Base-by-base conservation (phyloP, 2,888 invertebrate genomes). In the Trachelus stipa region DNA sequence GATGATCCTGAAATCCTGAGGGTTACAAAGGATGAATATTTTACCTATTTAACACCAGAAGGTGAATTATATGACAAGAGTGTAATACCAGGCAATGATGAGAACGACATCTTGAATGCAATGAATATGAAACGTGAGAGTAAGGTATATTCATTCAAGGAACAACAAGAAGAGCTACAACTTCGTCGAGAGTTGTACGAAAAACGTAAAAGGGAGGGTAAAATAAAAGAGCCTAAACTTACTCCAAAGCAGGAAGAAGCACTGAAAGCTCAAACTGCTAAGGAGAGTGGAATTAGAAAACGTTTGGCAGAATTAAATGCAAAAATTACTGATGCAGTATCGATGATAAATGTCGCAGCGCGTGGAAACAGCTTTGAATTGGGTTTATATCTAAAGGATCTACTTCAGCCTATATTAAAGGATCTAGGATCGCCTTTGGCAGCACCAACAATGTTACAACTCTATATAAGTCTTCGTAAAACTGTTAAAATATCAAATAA, bases 81-180 rank as follows among this genome's bases (percentile, higher is more conserved):
- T 83, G 95, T 96, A 0, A 92, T 97, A 76, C 95, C 96, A 31
- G 94, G 92, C n/a, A 92, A 91, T 79, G 92, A 93, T 79, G 92
- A 92, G 77, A 92, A 92, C 79, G 91, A 92, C 75, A 91, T 91
- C 76, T 84, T 91, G 30, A 92, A 91, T 80, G 91, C 92, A 75
- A 95, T 94, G 93, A 98, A 99, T 87, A 94, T 99, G 90, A 98
- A 97, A 91, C 94, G 98, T 30, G 99, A 99, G 91, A 99, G 98
- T 91, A 99, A 98, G 92, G 97, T 96, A 2, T 99, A 99, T 91
- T 98, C 98, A 81, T 98, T 97, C 91, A 97, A 98, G 89, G 99
- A 99, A 81, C 99, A 99, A 91, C 93, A 98, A 88, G 99, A 98
- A 88, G 99, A 99, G 91, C 91, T 98, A 84, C 97, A 98, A 89